Evolutionary conservation across 1,140 invertebrate species (phyloP).

Genomic region (Teleogryllus occipitalis): DNA sequence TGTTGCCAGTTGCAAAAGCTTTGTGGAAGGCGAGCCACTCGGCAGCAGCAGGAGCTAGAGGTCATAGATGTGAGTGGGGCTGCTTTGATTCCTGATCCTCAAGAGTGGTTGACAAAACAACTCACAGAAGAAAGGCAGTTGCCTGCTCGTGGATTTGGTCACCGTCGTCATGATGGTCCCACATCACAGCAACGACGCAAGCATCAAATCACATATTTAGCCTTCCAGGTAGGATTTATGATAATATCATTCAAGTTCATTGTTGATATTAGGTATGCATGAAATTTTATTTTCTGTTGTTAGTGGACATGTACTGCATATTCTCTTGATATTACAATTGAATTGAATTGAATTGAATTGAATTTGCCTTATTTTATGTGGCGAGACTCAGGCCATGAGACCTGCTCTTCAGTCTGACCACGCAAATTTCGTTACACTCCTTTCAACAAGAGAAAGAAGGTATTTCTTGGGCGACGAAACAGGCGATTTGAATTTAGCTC

Average conservation of each 20-base stretch:
- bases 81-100: conserved; percentile 67
- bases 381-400: too few relatives aligned
- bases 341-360: too few relatives aligned
- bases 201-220: conserved; percentile 94
- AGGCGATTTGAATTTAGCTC: too few relatives aligned
- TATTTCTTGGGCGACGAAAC: too few relatives aligned
- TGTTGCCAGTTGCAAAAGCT: conserved; percentile 35
- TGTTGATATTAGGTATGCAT: background rate
- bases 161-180: conserved; percentile 50
- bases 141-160: conserved; percentile 41
- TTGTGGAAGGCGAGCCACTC: conserved; percentile 40
- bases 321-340: too few relatives aligned
- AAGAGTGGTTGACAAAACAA: conserved; percentile 73
- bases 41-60: conserved; percentile 44
- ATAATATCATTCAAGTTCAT: background rate
- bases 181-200: conserved; percentile 67
- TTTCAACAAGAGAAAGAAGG: too few relatives aligned
- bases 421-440: too few relatives aligned
- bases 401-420: too few relatives aligned
- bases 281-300: background rate
- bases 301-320: too few relatives aligned
- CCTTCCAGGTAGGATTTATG: conserved; percentile 56
- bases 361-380: too few relatives aligned
- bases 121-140: conserved; percentile 61
- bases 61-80: conserved; percentile 79